These are phyloP conservation scores for Bombyx mori DNA, from an alignment of 1,140 invertebrate genomes.

Conservation along the genomic window DNA sequence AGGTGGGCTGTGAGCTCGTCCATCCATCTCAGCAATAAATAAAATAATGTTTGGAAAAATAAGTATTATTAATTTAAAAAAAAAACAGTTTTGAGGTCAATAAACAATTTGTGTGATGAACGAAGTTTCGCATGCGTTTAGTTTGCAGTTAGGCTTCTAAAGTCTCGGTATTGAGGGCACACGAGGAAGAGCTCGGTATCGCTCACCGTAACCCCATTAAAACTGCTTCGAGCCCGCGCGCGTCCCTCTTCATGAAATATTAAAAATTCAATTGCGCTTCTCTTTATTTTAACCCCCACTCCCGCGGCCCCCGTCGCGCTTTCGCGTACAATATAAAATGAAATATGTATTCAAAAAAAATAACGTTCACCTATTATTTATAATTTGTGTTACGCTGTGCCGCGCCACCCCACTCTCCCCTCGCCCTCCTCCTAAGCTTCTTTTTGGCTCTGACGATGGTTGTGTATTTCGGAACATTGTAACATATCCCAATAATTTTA, in stretches of 20 bases:
- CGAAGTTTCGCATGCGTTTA: no score
- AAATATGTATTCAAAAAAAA: conserved; percentile 70
- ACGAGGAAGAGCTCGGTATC: not conserved
- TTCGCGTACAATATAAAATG: conserved; percentile 68
- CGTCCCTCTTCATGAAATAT: conserved; percentile 71
- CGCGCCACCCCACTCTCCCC: conserved; percentile 9
- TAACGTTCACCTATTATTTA: conserved; percentile 70
- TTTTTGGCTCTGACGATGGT: not conserved
- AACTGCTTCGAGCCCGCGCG: conserved; percentile 48
- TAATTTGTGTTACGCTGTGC: conserved; percentile 60
- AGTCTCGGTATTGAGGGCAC: not conserved
- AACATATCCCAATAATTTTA: no score
- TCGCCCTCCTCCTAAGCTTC: conserved; percentile 8
- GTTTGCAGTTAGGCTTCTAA: no score
- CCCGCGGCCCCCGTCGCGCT: conserved; percentile 41
- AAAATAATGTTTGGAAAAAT: no score
- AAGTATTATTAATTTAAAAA: no score
- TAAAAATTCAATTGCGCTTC: conserved; percentile 74
- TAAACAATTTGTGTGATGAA: no score
- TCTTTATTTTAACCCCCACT: conserved; percentile 69
- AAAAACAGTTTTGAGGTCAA: no score
- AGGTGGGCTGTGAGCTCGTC: no score
- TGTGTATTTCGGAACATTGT: no score
- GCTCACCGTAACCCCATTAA: conserved; percentile 59
- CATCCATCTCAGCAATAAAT: no score